Base-by-base conservation (phyloP, 2,113 vertebrate species). In the Candoia aspera region DNA sequence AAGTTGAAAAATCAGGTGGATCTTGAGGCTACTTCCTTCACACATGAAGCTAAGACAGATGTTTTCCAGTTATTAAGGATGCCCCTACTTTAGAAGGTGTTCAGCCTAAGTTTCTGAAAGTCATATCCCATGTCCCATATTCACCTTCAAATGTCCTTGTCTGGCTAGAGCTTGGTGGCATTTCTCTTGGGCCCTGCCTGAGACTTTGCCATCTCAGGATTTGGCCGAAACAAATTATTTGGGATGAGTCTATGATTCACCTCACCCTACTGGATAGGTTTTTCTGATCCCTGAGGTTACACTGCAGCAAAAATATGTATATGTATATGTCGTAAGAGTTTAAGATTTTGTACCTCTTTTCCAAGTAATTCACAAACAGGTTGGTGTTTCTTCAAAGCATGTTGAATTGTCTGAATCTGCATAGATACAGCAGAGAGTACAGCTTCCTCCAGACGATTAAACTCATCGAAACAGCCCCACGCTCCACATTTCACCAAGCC, bases 401-500 rank as follows among this genome's bases (percentile, higher is more conserved):
- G 98, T 95, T 99, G 99, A 95, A 99, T 99, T 93, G 98, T 98
- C 97, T 99, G 99, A 94, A 99, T 99, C 96, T 99, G 99, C 98
- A 98, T 99, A 92, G 99, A 99, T 92, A 99, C 99, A 33, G 99
- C 99, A 68, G 99, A 99, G 11, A 99, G 92, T 0, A 99, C 99
- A 12, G 99, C 97, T 94, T 99, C 99, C 94, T 99, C 99, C 88
- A 99, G 97, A 85, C 99, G 98, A 92, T 99, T 99, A 94, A 99
- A 99, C 95, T 99, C 99, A 92, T 99, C 99, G 92, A 99, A 99
- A 97, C 99, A 99, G 93, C 99, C 99, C 99, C 99, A 99, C 11
- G 99, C 99, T 17, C 99, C 99, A 95, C 99, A 99, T 95, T 99
- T 99, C 92, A 99, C 98, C 96, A 99, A 95, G 79, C 99, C 99